Base-by-base conservation (phyloP, 2,888 invertebrate species). In the Magallana nippona region DNA sequence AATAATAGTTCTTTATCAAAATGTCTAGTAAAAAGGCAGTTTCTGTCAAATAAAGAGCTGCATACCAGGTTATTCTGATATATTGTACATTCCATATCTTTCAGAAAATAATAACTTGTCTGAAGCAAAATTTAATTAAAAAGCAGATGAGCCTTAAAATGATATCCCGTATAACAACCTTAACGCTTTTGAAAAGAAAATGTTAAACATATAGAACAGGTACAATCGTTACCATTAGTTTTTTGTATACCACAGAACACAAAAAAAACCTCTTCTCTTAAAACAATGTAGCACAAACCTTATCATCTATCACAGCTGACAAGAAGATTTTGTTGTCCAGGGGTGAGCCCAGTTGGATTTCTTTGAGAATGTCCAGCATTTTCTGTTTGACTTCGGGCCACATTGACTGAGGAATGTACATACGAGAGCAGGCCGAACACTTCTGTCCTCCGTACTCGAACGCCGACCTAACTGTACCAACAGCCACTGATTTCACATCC, bases 361-460 rank as follows among this genome's bases (percentile, higher is more conserved):
- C 95, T 77, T 96, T 95, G 11, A 96, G 95, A 87, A 96, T 96
- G 57, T 95, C 95, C 22, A 97, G 84, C 81, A 99, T 95, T 10
- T 97, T 92, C 22, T 92, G 91, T 96, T 90, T 96, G 92, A 97
- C 96, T 93, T 96, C 93, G 55, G 96, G 95, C 97, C 98, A 98
- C 80, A 98, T 94, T 2, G 98, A 98, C 93, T 97, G 96, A 0
- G 99, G 98, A 81, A 98, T 96, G 95, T 98, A 99, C 95, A 98
- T 96, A 92, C 99, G 96, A n/a, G 98, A 98, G 94, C 98, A 98
- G 0, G 99, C 99, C 1, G 99, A 99, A 95, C 99, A 99, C 94
- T 99, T 99, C 94, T 99, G 99, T 1, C 99, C 99, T 92, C 94
- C 92, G 94, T 96, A 99, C 95, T 99, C 99, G 94, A 98, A 99